Conservation (phyloP, 2,888 invertebrate genomes). For the Eudemis profundana region DNA sequence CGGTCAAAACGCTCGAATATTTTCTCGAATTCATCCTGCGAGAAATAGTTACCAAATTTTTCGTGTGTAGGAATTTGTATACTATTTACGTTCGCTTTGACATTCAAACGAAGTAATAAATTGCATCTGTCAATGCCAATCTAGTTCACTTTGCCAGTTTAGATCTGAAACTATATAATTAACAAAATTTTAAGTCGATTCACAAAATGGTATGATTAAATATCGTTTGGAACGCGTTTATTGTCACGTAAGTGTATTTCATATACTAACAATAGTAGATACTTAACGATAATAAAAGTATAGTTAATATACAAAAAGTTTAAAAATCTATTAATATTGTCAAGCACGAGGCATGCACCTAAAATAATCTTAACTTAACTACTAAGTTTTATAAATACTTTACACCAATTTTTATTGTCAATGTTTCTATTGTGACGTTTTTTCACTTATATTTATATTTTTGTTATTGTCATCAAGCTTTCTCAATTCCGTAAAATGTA, state of each 20-base stretch:
- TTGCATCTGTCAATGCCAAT: too few species aligned
- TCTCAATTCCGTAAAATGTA: slow-evolving; percentile 47
- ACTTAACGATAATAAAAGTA: slow-evolving; percentile 40
- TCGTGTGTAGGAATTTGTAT: too few species aligned
- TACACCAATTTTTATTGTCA: slow-evolving; percentile 61
- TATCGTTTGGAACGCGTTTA: slow-evolving; percentile 10
- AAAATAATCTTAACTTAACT: slow-evolving; percentile 49
- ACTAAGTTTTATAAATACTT: slow-evolving; percentile 47
- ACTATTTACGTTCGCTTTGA: too few species aligned
- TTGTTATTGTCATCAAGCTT: slow-evolving; percentile 43
- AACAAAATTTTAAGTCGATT: too few species aligned
- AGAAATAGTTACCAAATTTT: too few species aligned
- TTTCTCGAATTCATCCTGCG: too few species aligned
- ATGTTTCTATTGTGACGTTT: slow-evolving; percentile 53
- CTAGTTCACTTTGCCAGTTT: too few species aligned
- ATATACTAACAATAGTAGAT: slow-evolving; percentile 30
- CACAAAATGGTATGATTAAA: too few species aligned
- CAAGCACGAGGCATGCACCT: slow-evolving; percentile 59
- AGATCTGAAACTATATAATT: too few species aligned
- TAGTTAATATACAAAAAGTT: slow-evolving; percentile 37
- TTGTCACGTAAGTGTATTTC: slow-evolving; percentile 22
- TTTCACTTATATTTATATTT: slow-evolving; percentile 8
- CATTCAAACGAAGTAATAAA: too few species aligned
- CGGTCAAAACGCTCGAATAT: too few species aligned
- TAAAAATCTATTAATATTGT: slow-evolving; percentile 48